phyloP scores from a whole-genome alignment of 92 coral and sea anemone species.

The Epizoanthus stellaris region DNA sequence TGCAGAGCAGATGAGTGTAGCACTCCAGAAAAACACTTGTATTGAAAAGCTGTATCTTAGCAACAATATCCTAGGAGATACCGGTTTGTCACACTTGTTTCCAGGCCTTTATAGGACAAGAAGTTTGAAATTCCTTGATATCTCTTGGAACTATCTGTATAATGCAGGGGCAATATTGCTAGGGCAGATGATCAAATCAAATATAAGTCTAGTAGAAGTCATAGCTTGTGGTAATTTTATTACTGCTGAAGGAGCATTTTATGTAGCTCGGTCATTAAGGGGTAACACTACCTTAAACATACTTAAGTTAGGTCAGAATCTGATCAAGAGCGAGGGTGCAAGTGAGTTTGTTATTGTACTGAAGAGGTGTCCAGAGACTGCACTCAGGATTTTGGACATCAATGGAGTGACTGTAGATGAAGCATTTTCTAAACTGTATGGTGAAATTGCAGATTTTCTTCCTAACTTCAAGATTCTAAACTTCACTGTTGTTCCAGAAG shows the following conservation, averaged over 20 bases:
- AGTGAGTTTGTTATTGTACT: slow-evolving; percentile 55
- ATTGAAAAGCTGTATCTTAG: slow-evolving; percentile 69
- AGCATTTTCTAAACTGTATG: slow-evolving; percentile 44
- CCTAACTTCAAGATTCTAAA: slow-evolving; percentile 62
- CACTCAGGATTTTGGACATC: slow-evolving; percentile 71
- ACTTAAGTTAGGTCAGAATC: slow-evolving; percentile 80
- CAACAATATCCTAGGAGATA: slow-evolving; percentile 76
- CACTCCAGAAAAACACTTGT: slow-evolving; percentile 48
- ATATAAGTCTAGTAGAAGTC: slow-evolving; percentile 65
- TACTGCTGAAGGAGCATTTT: slow-evolving; percentile 72
- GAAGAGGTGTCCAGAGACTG: slow-evolving; percentile 25
- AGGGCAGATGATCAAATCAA: slow-evolving; percentile 64
- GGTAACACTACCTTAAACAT: slow-evolving; percentile 64
- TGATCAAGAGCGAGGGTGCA: slow-evolving; percentile 83
- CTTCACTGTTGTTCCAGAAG: slow-evolving; percentile 59
- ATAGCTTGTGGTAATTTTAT: slow-evolving; percentile 84
- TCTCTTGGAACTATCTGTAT: slow-evolving; percentile 93
- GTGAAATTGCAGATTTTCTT: slow-evolving; percentile 43
- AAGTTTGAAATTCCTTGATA: slow-evolving; percentile 70
- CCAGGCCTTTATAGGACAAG: slow-evolving; percentile 63
- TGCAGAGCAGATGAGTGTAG: slow-evolving; percentile 53
- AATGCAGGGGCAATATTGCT: slow-evolving; percentile 79
- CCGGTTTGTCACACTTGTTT: slow-evolving; percentile 70
- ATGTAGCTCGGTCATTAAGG: slow-evolving; percentile 67
- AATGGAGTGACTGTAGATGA: slow-evolving; percentile 83